phyloP scores from a whole-genome alignment of 2,888 invertebrate species.

The Branchipolynoe longqiensis region DNA sequence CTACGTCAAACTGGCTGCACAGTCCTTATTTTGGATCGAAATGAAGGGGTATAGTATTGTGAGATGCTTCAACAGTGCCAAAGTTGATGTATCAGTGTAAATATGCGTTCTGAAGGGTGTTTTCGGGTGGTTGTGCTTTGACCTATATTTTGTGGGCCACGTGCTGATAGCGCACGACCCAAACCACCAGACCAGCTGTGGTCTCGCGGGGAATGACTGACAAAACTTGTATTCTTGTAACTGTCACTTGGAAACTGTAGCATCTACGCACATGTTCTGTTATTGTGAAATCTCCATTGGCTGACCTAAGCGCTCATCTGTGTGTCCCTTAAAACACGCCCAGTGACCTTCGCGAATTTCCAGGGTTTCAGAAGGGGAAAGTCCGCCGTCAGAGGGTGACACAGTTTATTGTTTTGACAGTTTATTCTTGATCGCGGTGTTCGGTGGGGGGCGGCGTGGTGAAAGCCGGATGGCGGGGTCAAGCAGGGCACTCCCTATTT shows the following conservation, averaged over 20 bases:
- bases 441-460: slow-evolving; percentile 28
- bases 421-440: slow-evolving; percentile 22
- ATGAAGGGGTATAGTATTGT: too few relatives aligned
- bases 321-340: too few relatives aligned
- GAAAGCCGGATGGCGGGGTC: not conserved
- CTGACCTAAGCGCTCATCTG: too few relatives aligned
- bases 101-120: not conserved
- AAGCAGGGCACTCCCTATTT: slow-evolving; percentile 4
- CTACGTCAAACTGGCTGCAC: not conserved
- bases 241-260: not conserved
- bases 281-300: not conserved
- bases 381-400: slow-evolving; percentile 12
- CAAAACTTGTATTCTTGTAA: not conserved
- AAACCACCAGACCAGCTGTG: not conserved
- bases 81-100: too few relatives aligned
- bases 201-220: not conserved
- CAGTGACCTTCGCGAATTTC: too few relatives aligned
- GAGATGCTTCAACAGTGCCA: too few relatives aligned
- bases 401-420: slow-evolving; percentile 51
- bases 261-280: not conserved
- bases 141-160: slow-evolving; percentile 22
- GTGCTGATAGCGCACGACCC: not conserved
- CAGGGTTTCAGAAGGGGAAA: not conserved
- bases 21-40: not conserved
- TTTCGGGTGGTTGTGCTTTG: not conserved